Evolutionary conservation across 2,888 invertebrate species (phyloP), one percentile per base, ranked within the genome.

Genomic region (Lithophane ornitopus): DNA sequence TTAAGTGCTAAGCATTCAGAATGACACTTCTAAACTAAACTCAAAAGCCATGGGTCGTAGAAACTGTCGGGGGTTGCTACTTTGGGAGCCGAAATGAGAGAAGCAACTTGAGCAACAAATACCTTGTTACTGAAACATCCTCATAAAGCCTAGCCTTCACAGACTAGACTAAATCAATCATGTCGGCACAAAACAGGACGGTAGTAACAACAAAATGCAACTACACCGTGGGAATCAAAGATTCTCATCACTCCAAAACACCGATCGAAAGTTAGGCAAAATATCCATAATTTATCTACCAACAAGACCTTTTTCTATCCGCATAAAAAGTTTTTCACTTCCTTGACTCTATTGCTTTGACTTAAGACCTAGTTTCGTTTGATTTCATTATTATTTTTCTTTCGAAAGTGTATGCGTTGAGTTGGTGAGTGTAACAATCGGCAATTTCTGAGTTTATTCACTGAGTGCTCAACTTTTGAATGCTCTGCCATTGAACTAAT

Each of bases 271-370:
- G 87, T 88, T 82, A 85, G 62, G 84, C 88, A 89, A 88, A 90
- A 88, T 90, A 88, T 86, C 84, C 82, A 85, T 87, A 89, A 90
- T 90, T 90, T 88, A 88, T 90, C 84, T 78, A 75, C 68, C 12
- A 62, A 71, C 83, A 68, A 80, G 28, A 26, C 28, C 56, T 56
- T 49, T 69, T 82, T 41, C 76, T 3, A 6, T 0, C 34, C 11
- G 16, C 16, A n/a, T 11, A 68, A 70, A 75, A 66, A 63, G 44
- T 0, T 49, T 49, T 26, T 28, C 34, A 71, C 80, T 85, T 79
- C 79, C 82, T 87, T 62, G 41, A 12, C 61, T 52, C 22, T 88
- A 69, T 19, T 0, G 11, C 69, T 2, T 70, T 28, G 76, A 0
- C 8, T 63, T 76, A 87, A 77, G 70, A 58, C 1, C 67, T 66